A percentile compares a stretch with the other conserved stretches of the same genome.
Conservation (phyloP, 2,113 vertebrate genomes). For the Sardina pilchardus region DNA sequence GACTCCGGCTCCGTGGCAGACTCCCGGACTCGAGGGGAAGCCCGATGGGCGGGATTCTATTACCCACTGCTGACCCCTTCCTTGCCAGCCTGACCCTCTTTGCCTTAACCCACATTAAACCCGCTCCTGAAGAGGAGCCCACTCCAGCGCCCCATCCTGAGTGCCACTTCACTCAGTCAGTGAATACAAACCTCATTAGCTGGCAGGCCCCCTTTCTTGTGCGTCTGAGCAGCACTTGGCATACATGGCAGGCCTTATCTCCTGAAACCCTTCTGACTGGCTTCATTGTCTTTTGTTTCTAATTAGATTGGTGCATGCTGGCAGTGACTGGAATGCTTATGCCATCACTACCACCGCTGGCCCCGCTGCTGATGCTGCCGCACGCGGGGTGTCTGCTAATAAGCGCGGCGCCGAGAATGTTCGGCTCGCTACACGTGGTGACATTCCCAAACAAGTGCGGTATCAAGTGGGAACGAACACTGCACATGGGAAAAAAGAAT, state of each 20-base stretch:
- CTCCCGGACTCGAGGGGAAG: slow-evolving; percentile 39
- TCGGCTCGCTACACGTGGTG: background rate
- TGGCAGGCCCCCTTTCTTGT: background rate
- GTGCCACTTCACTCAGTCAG: slow-evolving; percentile 35
- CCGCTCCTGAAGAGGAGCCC: slow-evolving; percentile 45
- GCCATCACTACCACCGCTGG: background rate
- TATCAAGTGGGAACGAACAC: background rate
- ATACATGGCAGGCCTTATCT: slow-evolving; percentile 50
- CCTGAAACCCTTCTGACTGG: slow-evolving; percentile 41
- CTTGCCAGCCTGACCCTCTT: slow-evolving; percentile 45
- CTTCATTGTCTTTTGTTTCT: slow-evolving; percentile 54
- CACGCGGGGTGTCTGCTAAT: background rate
- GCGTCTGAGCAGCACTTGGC: slow-evolving; percentile 39
- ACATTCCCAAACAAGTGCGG: background rate
- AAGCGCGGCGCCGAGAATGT: background rate
- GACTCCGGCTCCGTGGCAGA: slow-evolving; percentile 21
- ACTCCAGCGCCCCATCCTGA: slow-evolving; percentile 21
- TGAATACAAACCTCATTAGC: slow-evolving; percentile 55
- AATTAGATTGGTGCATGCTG: slow-evolving; percentile 51
- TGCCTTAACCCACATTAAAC: slow-evolving; percentile 38
- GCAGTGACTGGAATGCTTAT: slow-evolving; percentile 39
- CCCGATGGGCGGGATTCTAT: slow-evolving; percentile 51
- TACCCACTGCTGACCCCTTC: slow-evolving; percentile 54
- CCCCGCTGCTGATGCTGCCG: background rate
- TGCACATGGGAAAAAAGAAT: background rate